Conservation (phyloP, 2,113 vertebrate genomes). For the Zingel zingel region DNA sequence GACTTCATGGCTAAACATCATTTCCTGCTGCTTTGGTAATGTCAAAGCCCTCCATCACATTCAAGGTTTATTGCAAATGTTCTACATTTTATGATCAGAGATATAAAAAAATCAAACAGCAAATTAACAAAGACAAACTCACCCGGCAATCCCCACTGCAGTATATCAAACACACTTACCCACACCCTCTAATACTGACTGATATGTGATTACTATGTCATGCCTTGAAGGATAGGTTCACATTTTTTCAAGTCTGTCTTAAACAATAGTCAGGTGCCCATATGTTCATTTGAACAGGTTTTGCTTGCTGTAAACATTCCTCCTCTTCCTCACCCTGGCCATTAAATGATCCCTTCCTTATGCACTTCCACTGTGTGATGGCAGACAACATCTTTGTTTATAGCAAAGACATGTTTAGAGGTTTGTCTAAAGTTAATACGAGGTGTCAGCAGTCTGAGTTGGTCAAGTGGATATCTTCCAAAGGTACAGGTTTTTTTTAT, state of each 20-base stretch:
- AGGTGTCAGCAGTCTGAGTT: too few relatives aligned
- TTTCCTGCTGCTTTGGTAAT: conserved; percentile 4
- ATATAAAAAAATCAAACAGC: neutral
- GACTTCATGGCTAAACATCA: neutral
- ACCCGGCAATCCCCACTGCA: neutral
- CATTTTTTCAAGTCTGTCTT: neutral
- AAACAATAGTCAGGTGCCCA: neutral
- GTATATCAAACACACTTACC: neutral
- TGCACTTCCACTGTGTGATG: neutral
- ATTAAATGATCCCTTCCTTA: too few relatives aligned
- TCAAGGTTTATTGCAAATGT: conserved; percentile 32
- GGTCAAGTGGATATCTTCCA: neutral
- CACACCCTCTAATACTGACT: neutral
- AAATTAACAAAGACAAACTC: conserved; percentile 12
- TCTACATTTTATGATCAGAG: conserved; percentile 14
- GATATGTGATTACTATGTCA: neutral
- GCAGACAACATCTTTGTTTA: neutral
- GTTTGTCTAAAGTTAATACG: neutral
- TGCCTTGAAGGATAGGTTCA: neutral
- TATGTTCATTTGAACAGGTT: neutral
- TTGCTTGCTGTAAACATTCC: neutral
- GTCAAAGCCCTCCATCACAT: conserved; percentile 13
- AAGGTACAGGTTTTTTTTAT: neutral
- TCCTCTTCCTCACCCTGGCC: neutral
- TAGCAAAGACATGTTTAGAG: neutral